Evolutionary conservation across 2,113 vertebrate species (phyloP).

Genomic region (Camelus bactrianus): DNA sequence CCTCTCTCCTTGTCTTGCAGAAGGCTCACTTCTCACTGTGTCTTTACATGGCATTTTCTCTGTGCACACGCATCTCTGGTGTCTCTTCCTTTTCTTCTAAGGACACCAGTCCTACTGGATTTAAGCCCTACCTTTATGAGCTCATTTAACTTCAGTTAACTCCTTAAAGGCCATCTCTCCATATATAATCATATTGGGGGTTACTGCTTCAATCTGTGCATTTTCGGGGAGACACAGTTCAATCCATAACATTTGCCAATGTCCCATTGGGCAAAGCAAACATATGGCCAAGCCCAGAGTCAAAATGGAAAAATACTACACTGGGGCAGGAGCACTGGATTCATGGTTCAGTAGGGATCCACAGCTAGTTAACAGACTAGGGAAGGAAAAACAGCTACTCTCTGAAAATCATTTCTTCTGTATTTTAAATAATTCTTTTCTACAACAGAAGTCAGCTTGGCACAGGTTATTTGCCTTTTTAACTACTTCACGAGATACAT

Average conservation of each 20-base stretch:
- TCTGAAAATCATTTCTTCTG: neutral
- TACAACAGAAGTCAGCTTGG: neutral
- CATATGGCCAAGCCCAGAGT: neutral
- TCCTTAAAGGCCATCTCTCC: neutral
- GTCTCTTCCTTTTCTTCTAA: neutral
- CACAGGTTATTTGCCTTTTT: neutral
- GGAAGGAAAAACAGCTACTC: neutral
- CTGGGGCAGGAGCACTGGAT: neutral
- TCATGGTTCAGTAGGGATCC: neutral
- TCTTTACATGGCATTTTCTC: neutral
- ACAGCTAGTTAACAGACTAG: neutral
- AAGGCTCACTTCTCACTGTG: neutral
- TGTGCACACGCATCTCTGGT: neutral
- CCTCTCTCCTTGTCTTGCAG: neutral
- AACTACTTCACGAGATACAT: neutral
- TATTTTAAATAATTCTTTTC: neutral
- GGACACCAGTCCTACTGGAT: neutral
- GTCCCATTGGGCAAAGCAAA: neutral
- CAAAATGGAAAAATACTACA: neutral
- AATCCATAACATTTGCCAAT: neutral
- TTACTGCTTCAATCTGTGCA: neutral
- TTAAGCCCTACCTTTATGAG: neutral
- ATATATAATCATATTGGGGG: neutral
- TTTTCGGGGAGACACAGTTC: neutral
- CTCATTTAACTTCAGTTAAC: neutral